Percentiles rank a stretch among this genome's conserved stretches.
These are phyloP conservation scores for Rissa tridactyla DNA, from an alignment of 2,113 vertebrate genomes.

Conservation along the genomic window DNA sequence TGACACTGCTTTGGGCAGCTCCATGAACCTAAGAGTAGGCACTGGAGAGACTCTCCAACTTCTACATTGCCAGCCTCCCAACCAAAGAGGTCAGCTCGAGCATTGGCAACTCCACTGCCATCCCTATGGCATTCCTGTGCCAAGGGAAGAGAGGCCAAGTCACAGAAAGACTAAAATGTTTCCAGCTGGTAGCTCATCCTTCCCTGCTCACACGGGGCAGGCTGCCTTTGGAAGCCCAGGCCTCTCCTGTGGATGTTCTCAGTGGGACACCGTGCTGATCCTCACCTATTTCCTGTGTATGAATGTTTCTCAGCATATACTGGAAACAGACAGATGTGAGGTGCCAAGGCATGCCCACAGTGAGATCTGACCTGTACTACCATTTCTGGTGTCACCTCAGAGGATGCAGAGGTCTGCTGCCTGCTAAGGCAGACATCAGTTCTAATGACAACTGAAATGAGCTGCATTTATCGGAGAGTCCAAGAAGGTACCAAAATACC, in stretches of 20 bases:
- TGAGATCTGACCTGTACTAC: neutral
- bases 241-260: neutral
- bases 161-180: neutral
- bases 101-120: neutral
- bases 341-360: neutral
- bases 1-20: neutral
- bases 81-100: neutral
- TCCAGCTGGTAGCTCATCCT: neutral
- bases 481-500: neutral
- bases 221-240: neutral
- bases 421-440: neutral
- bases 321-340: neutral
- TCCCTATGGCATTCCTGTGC: neutral
- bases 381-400: neutral
- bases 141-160: neutral
- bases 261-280: neutral
- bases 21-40: neutral
- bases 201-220: neutral
- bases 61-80: neutral
- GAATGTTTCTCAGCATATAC: neutral
- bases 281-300: neutral
- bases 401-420: neutral
- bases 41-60: neutral
- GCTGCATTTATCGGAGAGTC: neutral
- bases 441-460: neutral